phyloP scores from a whole-genome alignment of 2,888 invertebrate genomes.

The Cylindroiulus punctatus region DNA sequence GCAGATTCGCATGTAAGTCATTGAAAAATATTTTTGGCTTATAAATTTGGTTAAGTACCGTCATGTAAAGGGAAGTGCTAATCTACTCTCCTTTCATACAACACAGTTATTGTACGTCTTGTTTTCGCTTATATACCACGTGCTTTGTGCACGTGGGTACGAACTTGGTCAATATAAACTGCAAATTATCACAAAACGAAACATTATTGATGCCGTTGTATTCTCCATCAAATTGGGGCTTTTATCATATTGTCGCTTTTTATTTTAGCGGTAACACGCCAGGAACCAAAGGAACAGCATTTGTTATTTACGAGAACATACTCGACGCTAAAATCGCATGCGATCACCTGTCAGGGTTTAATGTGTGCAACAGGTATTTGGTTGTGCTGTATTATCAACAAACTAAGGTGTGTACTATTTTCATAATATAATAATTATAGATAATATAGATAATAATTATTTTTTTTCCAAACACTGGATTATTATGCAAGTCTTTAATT shows the following conservation, averaged over 20 bases:
- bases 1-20: too few relatives aligned
- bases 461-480: too few relatives aligned
- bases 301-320: slow-evolving; percentile 99
- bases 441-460: too few relatives aligned
- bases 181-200: too few relatives aligned
- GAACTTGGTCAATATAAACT: too few relatives aligned
- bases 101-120: slow-evolving; percentile 72
- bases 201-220: too few relatives aligned
- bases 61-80: slow-evolving; percentile 79
- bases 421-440: too few relatives aligned
- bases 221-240: neutral
- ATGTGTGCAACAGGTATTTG: too few relatives aligned
- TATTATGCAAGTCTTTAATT: too few relatives aligned
- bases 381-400: slow-evolving; percentile 97
- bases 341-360: slow-evolving; percentile 98
- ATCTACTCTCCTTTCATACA: slow-evolving; percentile 95
- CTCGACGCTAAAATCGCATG: slow-evolving; percentile 99
- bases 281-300: slow-evolving; percentile 97
- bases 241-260: slow-evolving; percentile 57
- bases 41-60: slow-evolving; percentile 64
- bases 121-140: neutral
- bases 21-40: too few relatives aligned
- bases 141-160: too few relatives aligned
- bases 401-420: slow-evolving; percentile 67
- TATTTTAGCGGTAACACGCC: slow-evolving; percentile 94